Evolutionary conservation across 2,113 vertebrate genomes (phyloP).

Genomic region (Sebastes fasciatus): DNA sequence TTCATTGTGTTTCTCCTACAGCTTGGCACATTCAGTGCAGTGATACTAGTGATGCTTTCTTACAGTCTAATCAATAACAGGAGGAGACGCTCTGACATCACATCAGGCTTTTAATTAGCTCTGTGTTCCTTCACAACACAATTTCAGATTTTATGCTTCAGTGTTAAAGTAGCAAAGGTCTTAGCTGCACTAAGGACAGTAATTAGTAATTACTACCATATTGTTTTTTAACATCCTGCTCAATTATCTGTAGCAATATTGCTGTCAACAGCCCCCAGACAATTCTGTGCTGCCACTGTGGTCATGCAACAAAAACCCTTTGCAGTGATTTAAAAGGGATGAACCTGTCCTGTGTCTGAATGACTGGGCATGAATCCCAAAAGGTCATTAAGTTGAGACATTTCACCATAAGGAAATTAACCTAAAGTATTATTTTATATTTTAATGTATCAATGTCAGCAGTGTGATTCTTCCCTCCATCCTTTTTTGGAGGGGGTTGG

Average conservation of each 20-base stretch:
- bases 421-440: neutral
- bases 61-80: slow-evolving; percentile 18
- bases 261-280: neutral
- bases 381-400: neutral
- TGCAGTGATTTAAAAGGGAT: slow-evolving; percentile 5
- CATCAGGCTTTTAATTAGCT: slow-evolving; percentile 40
- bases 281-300: neutral
- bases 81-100: slow-evolving; percentile 10
- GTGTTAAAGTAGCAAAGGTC: slow-evolving; percentile 1
- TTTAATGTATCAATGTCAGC: neutral
- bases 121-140: slow-evolving; percentile 34
- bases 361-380: slow-evolving; percentile 2
- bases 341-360: neutral
- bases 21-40: neutral
- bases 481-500: neutral
- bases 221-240: neutral
- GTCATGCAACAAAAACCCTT: neutral
- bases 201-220: neutral
- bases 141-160: neutral
- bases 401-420: neutral
- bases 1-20: neutral
- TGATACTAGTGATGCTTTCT: neutral
- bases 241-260: neutral
- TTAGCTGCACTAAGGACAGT: neutral
- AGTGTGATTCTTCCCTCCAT: neutral